These are phyloP conservation scores for Aplochiton taeniatus DNA, from an alignment of 2,797 vertebrate species.

Conservation along the genomic window DNA sequence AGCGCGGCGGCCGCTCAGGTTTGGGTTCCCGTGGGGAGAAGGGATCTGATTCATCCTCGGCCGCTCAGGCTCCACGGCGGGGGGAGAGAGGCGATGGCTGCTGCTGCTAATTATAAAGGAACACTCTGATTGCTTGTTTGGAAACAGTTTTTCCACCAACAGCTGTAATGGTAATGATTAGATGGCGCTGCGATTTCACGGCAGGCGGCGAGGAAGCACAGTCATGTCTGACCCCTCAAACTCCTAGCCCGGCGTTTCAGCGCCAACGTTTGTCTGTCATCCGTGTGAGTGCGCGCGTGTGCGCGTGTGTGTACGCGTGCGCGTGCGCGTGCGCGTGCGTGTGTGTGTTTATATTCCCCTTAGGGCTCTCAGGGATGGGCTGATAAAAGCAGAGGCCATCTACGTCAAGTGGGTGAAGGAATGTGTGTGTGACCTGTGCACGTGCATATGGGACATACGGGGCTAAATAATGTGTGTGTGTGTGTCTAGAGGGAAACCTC, in stretches of 20 bases:
- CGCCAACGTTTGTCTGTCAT: too few species aligned
- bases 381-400: slow-evolving; percentile 31
- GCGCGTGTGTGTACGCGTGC: slow-evolving; percentile 25
- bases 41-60: slow-evolving; percentile 77
- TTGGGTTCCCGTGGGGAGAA: slow-evolving; percentile 60
- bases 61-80: slow-evolving; percentile 23
- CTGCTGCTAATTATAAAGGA: slow-evolving; percentile 77
- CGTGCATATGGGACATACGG: neutral
- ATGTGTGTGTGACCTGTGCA: slow-evolving; percentile 2
- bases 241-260: too few species aligned
- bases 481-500: neutral
- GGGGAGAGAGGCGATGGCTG: slow-evolving; percentile 55
- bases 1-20: slow-evolving; percentile 41
- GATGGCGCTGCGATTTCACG: slow-evolving; percentile 60
- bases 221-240: slow-evolving; percentile 13
- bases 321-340: slow-evolving; percentile 15
- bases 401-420: slow-evolving; percentile 33
- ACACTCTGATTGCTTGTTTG: slow-evolving; percentile 83
- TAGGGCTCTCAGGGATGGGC: slow-evolving; percentile 20
- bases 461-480: neutral
- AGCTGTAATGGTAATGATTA: slow-evolving; percentile 81
- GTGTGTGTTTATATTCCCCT: slow-evolving; percentile 11
- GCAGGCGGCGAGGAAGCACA: slow-evolving; percentile 19
- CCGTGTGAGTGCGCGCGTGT: slow-evolving; percentile 24
- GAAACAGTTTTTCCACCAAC: slow-evolving; percentile 78